phyloP scores from a whole-genome alignment of 2,888 invertebrate species.

The Drosophila fulvimacula region DNA sequence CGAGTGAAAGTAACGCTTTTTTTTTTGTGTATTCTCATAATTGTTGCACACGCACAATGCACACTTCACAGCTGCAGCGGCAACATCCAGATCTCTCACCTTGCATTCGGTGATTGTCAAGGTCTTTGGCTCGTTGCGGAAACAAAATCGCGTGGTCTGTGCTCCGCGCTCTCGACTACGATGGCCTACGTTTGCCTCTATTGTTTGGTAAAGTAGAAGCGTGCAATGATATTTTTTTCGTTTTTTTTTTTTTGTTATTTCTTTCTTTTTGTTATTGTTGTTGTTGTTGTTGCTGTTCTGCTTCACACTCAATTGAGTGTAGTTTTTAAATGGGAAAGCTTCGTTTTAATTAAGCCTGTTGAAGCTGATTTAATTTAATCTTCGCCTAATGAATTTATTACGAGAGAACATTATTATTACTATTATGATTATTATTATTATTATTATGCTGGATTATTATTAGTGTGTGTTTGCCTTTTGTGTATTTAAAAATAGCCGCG shows the following conservation, averaged over 20 bases:
- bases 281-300: constrained; percentile 21
- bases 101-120: constrained; percentile 53
- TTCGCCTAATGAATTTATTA: constrained; percentile 76
- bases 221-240: constrained; percentile 30
- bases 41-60: constrained; percentile 47
- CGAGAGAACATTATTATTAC: constrained; percentile 17
- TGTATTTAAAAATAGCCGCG: constrained; percentile 1
- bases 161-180: constrained; percentile 21
- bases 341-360: constrained; percentile 75
- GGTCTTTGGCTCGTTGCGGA: constrained; percentile 46
- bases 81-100: constrained; percentile 55
- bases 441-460: constrained; percentile 28
- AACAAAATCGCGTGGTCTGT: constrained; percentile 53
- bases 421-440: constrained; percentile 17
- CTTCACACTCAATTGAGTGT: constrained; percentile 73
- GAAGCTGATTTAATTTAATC: constrained; percentile 80
- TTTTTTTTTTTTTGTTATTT: constrained; percentile 27
- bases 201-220: constrained; percentile 53
- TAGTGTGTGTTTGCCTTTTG: constrained; percentile 29
- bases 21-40: constrained; percentile 28
- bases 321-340: constrained; percentile 74
- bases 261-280: constrained; percentile 17
- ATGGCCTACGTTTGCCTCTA: constrained; percentile 30
- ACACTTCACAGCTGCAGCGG: constrained; percentile 1
- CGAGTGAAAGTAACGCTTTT: constrained; percentile 38